A percentile compares a stretch with the other conserved stretches of the same genome.
phyloP scores from a whole-genome alignment of 2,113 vertebrate species.

The Malaclemys terrapin region DNA sequence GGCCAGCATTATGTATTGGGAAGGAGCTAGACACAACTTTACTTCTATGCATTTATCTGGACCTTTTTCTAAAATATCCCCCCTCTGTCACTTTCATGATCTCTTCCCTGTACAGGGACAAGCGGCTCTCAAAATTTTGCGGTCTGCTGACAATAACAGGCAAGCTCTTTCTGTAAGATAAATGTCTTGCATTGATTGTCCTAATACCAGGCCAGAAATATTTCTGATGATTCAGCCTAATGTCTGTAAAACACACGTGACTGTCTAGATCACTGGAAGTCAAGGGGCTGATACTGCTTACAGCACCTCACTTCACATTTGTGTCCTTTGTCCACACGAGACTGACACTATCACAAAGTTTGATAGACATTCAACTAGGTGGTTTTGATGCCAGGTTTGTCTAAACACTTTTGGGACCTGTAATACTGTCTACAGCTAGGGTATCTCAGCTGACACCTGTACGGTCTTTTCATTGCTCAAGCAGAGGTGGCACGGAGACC shows the following conservation, averaged over 20 bases:
- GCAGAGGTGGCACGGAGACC: background rate
- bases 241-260: background rate
- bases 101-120: too few species aligned
- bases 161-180: background rate
- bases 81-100: too few species aligned
- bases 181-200: background rate
- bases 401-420: too few species aligned
- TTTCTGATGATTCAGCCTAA: background rate
- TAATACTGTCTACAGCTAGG: background rate
- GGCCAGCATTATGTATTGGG: background rate
- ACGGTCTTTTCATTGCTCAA: background rate
- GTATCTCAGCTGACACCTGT: background rate
- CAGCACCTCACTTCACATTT: background rate
- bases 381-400: too few species aligned
- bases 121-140: background rate
- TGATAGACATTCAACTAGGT: background rate
- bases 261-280: background rate
- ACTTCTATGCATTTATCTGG: background rate
- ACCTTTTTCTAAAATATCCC: background rate
- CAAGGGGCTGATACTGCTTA: background rate
- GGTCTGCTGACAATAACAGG: background rate
- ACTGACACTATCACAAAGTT: background rate
- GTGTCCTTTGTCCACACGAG: too few species aligned
- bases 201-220: background rate
- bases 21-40: background rate